Conservation (phyloP, 2,888 invertebrate species). For the Chrysopilus asiliformis region DNA sequence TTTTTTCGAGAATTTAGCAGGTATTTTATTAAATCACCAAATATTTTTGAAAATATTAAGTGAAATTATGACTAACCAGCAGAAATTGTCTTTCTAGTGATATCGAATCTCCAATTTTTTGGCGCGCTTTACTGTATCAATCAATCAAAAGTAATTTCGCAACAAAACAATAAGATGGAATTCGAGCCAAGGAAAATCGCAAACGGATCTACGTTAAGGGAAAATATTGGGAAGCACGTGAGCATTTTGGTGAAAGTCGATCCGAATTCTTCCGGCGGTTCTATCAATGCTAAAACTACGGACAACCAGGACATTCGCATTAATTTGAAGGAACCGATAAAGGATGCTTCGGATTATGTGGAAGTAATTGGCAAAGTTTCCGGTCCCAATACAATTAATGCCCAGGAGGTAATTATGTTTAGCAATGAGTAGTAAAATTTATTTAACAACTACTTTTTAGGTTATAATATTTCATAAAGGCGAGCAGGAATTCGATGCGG, state of each 20-base stretch:
- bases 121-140: no score
- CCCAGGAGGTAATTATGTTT: constrained; percentile 24
- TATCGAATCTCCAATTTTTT: no score
- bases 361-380: constrained; percentile 29
- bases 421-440: neutral
- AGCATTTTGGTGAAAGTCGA: constrained; percentile 30
- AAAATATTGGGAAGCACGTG: constrained; percentile 25
- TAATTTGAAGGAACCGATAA: constrained; percentile 21
- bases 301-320: constrained; percentile 25
- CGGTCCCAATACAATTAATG: constrained; percentile 22
- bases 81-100: no score
- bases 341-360: constrained; percentile 26
- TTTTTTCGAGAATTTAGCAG: no score
- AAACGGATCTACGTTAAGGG: constrained; percentile 27
- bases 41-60: no score
- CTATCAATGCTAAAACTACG: constrained; percentile 22
- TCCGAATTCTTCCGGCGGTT: constrained; percentile 20
- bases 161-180: no score
- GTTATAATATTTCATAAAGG: constrained; percentile 27
- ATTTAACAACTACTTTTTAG: constrained; percentile 15
- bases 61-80: no score
- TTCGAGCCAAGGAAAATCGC: constrained; percentile 27
- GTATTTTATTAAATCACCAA: no score
- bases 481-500: constrained; percentile 28
- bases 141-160: no score